phyloP scores from a whole-genome alignment of 30 jellyfish, hydroid and myxozoan genomes.

The Mastigias papua region DNA sequence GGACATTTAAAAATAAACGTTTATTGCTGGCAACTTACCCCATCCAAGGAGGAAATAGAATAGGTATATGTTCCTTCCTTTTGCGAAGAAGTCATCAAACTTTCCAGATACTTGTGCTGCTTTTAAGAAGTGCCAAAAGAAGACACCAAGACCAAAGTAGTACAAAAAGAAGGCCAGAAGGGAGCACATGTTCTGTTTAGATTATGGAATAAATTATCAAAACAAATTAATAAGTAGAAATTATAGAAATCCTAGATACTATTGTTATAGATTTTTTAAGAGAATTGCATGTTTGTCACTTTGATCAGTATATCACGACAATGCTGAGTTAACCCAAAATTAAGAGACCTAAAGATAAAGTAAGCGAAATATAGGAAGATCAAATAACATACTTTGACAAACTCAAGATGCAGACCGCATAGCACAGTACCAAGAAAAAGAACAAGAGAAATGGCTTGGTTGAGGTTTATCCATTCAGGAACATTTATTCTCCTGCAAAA shows the following conservation, averaged over 20 bases:
- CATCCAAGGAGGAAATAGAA: conserved; percentile 96
- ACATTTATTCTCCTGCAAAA: conserved; percentile 81
- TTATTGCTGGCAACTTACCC: conserved; percentile 73
- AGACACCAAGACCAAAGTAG: conserved; percentile 93
- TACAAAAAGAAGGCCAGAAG: conserved; percentile 86
- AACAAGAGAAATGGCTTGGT: conserved; percentile 83
- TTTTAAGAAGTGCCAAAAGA: conserved; percentile 97
- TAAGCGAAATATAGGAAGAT: no score
- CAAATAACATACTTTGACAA: conserved; percentile 50
- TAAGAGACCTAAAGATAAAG: no score
- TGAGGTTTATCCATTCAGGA: conserved; percentile 96
- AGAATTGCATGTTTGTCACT: no score
- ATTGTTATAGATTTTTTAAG: no score
- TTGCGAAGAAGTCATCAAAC: conserved; percentile 93
- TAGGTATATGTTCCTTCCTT: conserved; percentile 84
- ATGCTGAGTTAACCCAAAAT: no score
- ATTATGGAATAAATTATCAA: neutral
- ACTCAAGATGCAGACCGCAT: conserved; percentile 84
- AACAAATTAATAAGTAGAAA: no score
- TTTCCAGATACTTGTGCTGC: conserved; percentile 99
- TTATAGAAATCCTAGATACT: no score
- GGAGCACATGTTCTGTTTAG: conserved; percentile 77
- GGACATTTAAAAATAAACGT: no score
- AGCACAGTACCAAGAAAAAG: conserved; percentile 82
- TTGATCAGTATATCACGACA: no score